Conservation (phyloP, 2,797 vertebrate species). For the Alfaro cultratus region DNA sequence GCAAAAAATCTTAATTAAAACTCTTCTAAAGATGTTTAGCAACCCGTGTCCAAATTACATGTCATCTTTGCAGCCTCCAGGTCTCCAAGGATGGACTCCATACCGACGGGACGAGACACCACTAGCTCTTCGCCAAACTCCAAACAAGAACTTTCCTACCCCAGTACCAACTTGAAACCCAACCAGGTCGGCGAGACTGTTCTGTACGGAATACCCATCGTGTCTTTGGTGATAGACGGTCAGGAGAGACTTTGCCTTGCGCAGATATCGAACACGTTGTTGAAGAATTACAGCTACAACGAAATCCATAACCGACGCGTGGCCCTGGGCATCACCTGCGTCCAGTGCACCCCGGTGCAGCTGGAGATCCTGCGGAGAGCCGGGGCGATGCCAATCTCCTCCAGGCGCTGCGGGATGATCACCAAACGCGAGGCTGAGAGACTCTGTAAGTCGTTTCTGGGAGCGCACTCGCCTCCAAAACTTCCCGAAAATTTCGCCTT, state of each 20-base stretch:
- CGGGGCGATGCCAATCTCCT: slow-evolving; percentile 93
- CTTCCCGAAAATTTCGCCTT: slow-evolving; percentile 94
- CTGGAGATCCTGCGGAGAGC: slow-evolving; percentile 91
- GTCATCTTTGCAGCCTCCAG: slow-evolving; percentile 62
- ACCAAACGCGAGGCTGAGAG: slow-evolving; percentile 93
- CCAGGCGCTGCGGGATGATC: slow-evolving; percentile 93
- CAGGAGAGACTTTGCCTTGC: slow-evolving; percentile 94
- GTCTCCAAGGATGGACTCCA: slow-evolving; percentile 90
- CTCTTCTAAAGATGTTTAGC: neutral
- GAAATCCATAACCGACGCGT: slow-evolving; percentile 94
- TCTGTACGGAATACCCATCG: slow-evolving; percentile 96
- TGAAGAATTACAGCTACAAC: slow-evolving; percentile 94
- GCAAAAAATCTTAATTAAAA: neutral
- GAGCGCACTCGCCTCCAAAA: slow-evolving; percentile 89
- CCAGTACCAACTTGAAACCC: slow-evolving; percentile 88
- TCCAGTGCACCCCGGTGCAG: slow-evolving; percentile 93
- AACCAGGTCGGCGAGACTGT: slow-evolving; percentile 96
- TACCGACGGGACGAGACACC: slow-evolving; percentile 90
- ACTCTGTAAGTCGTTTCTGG: slow-evolving; percentile 92
- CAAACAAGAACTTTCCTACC: slow-evolving; percentile 92
- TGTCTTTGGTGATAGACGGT: slow-evolving; percentile 96
- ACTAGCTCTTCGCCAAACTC: slow-evolving; percentile 90
- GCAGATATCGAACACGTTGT: slow-evolving; percentile 91
- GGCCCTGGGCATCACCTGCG: slow-evolving; percentile 92
- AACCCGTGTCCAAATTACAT: slow-evolving; percentile 14